Conservation (phyloP, 2,797 vertebrate genomes). For the Gobionotothen gibberifrons region DNA sequence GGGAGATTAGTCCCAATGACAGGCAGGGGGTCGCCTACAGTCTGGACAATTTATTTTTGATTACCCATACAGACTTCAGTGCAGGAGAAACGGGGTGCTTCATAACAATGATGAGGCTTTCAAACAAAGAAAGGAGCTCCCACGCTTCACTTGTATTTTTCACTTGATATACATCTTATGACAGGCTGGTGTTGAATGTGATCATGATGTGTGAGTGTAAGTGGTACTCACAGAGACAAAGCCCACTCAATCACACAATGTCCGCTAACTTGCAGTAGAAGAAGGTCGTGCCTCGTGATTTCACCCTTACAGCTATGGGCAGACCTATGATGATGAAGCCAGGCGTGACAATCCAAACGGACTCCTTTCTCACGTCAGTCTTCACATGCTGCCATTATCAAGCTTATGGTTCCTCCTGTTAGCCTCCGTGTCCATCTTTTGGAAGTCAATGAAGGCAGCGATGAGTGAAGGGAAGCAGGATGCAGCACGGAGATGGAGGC, state of each 20-base stretch:
- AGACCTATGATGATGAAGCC: constrained; percentile 51
- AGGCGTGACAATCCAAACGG: constrained; percentile 31
- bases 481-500: constrained; percentile 44
- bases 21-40: constrained; percentile 51
- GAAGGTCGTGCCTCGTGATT: constrained; percentile 56
- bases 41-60: constrained; percentile 67
- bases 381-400: constrained; percentile 31
- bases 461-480: constrained; percentile 58
- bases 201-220: constrained; percentile 47
- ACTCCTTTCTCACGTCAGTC: constrained; percentile 30
- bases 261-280: constrained; percentile 42
- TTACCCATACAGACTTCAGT: constrained; percentile 43
- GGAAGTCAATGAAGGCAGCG: constrained; percentile 55
- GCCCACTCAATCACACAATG: constrained; percentile 37
- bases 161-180: constrained; percentile 36
- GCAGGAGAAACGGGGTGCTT: constrained; percentile 47
- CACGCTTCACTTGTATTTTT: constrained; percentile 1
- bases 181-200: constrained; percentile 46
- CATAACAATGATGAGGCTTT: constrained; percentile 60
- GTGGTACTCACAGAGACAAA: constrained; percentile 29
- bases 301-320: constrained; percentile 48
- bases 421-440: constrained; percentile 36
- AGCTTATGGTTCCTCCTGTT: constrained; percentile 16
- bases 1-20: constrained; percentile 70
- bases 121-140: constrained; percentile 23